Base-by-base conservation (phyloP, 2,113 vertebrate species). In the Zosterops japonicus region DNA sequence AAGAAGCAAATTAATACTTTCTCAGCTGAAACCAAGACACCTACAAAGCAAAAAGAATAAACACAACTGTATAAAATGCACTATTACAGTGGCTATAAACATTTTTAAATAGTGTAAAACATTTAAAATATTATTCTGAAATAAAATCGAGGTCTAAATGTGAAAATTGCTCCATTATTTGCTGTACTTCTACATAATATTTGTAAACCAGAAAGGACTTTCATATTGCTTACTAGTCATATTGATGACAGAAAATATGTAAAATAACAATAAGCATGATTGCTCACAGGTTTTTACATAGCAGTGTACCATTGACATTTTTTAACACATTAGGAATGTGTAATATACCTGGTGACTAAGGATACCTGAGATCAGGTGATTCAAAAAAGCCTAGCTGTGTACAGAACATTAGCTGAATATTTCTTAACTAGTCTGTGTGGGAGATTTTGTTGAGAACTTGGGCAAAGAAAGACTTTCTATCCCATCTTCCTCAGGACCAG, bases 401-500 rank as follows among this genome's bases (percentile, higher is more conserved):
- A 42, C 2, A 0, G 3, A 76, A 55, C 6, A 21, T 18, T 12
- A 80, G 10, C 4, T 64, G 68, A 80, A 52, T 25, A 44, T 55
- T 39, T 72, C 85, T 83, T 57, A 53, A 57, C 3, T 19, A 5
- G 7, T 33, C 14, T 20, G 0, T 12, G 9, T 46, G 24, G 12
- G 17, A 81, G 11, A 46, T 31, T 69, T 94, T 78, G 17, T 70
- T 44, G 31, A 56, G 9, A 44, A 60, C n/a, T 35, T 70, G 31
- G 12, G 70, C 23, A 50, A 57, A 65, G 24, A 29, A 71, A 50
- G 31, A 35, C 24, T 44, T 75, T 76, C 16, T 83, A 29, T 2
- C 1, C 14, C 4, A 20, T 8, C 9, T 61, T 11, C 16, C 28
- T 65, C 8, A 21, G 23, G 7, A 60, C 2, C 1, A 2, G 5